Evolutionary conservation across 1,140 invertebrate genomes (phyloP).

Genomic region (Cyclargus thomasi): DNA sequence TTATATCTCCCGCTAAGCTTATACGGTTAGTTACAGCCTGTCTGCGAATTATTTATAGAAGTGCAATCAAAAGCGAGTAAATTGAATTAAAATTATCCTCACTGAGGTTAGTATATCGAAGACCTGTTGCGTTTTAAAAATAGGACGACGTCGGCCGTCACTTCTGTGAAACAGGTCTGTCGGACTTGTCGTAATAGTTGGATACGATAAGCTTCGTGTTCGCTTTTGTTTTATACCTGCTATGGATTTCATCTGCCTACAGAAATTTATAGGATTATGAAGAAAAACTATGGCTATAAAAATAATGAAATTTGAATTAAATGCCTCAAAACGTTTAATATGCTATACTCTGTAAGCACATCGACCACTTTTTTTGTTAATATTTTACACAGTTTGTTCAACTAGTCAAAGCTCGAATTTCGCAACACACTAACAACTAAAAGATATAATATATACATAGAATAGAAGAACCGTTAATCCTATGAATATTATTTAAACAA

Average conservation of each 20-base stretch:
- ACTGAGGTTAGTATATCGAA: constrained; percentile 6
- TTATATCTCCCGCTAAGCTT: not conserved
- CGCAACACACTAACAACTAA: not conserved
- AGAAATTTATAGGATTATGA: too few species aligned
- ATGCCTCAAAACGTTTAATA: too few species aligned
- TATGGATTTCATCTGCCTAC: too few species aligned
- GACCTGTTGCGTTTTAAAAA: constrained; percentile 14
- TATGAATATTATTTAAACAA: not conserved
- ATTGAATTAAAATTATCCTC: constrained; percentile 14
- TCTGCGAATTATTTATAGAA: constrained; percentile 11
- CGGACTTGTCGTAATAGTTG: not conserved
- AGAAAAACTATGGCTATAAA: too few species aligned
- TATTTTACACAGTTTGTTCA: too few species aligned
- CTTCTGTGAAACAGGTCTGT: not conserved
- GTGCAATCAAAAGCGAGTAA: constrained; percentile 14
- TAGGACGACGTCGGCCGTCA: not conserved
- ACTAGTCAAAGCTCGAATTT: not conserved
- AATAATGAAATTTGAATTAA: too few species aligned
- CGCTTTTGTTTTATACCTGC: not conserved
- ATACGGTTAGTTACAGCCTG: not conserved
- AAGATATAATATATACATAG: too few species aligned
- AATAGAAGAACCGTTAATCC: not conserved
- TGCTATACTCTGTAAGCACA: too few species aligned
- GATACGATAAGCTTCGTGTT: not conserved
- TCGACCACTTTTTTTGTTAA: too few species aligned